Percentiles rank a stretch among this genome's conserved stretches.
Conservation (phyloP, 2,113 vertebrate genomes). For the Ramphastos sulfuratus region DNA sequence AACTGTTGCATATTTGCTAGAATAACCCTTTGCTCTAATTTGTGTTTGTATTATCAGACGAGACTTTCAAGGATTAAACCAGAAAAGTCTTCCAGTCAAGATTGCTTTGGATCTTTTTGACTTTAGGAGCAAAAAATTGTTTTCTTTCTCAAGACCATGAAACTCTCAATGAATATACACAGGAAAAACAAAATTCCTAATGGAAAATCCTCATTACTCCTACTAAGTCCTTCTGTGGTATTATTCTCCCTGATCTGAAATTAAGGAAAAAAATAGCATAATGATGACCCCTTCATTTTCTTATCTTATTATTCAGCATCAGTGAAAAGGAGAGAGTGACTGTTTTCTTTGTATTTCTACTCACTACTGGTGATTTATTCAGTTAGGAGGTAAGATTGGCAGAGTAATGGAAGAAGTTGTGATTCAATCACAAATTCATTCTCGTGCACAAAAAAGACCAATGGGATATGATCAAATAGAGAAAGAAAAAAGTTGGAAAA, state of each 20-base stretch:
- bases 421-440: background rate
- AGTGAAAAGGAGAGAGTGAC: background rate
- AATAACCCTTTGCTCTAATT: background rate
- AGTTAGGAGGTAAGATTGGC: background rate
- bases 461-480: background rate
- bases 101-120: background rate
- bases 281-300: background rate
- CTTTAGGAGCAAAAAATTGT: background rate
- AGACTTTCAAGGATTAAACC: background rate
- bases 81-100: background rate
- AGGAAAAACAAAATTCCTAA: background rate
- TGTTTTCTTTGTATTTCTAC: background rate
- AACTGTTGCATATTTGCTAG: background rate
- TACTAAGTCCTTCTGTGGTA: background rate
- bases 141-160: background rate
- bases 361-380: background rate
- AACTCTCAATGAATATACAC: background rate
- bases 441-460: background rate
- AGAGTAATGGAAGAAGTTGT: background rate
- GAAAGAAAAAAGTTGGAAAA: background rate
- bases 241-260: background rate
- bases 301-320: background rate
- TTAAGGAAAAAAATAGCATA: background rate
- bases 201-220: background rate
- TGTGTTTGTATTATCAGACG: background rate